Conservation (phyloP, 2,113 vertebrate genomes). For the Nothobranchius kuhntae region DNA sequence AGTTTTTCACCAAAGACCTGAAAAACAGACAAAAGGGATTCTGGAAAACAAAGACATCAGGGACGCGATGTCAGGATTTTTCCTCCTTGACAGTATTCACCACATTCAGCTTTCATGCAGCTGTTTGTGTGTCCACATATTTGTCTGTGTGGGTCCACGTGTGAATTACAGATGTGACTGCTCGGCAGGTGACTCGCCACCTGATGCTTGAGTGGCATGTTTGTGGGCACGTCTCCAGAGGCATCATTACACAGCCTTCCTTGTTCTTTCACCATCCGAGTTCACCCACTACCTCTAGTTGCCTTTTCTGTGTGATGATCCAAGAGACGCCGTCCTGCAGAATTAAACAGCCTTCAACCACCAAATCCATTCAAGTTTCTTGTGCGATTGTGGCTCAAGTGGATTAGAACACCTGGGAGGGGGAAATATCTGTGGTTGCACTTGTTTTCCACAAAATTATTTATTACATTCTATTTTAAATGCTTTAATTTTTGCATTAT, state of each 20-base stretch:
- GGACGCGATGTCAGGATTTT: background rate
- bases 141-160: constrained; percentile 11
- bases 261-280: constrained; percentile 31
- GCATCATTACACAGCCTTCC: constrained; percentile 52
- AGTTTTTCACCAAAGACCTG: background rate
- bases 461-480: background rate
- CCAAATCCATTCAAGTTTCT: background rate
- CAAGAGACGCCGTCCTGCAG: constrained; percentile 22
- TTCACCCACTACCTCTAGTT: constrained; percentile 16
- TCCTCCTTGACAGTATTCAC: constrained; percentile 2
- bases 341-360: constrained; percentile 12
- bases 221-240: constrained; percentile 45
- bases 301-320: constrained; percentile 26
- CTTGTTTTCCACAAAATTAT: background rate
- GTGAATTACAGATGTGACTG: constrained; percentile 44
- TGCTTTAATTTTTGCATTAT: background rate
- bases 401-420: background rate
- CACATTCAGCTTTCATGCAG: constrained; percentile 2
- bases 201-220: constrained; percentile 64
- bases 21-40: background rate
- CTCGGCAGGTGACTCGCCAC: constrained; percentile 55
- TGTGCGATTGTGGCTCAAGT: background rate
- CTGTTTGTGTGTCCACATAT: background rate
- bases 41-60: constrained; percentile 13
- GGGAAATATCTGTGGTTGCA: background rate